These are phyloP conservation scores for Glaucidium brasilianum DNA, from an alignment of 2,113 vertebrate genomes.

Conservation along the genomic window DNA sequence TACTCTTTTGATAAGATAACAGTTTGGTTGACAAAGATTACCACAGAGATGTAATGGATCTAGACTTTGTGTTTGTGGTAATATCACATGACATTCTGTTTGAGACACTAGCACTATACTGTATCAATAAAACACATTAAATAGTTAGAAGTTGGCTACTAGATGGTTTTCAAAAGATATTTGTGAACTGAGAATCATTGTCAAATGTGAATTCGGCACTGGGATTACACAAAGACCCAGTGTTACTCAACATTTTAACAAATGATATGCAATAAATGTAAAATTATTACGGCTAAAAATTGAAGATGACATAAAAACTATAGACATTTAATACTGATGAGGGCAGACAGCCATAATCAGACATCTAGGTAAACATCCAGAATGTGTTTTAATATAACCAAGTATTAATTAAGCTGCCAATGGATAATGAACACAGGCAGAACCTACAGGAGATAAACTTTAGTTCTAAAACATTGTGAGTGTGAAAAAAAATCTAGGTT, in stretches of 20 bases:
- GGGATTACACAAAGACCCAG: background rate
- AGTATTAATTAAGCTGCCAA: background rate
- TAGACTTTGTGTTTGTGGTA: background rate
- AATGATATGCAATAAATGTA: background rate
- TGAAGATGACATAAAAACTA: background rate
- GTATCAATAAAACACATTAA: background rate
- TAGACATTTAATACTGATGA: background rate
- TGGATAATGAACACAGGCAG: background rate
- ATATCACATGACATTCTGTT: background rate
- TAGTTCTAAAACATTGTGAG: background rate
- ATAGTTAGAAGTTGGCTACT: background rate
- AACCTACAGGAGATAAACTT: background rate
- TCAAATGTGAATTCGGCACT: background rate
- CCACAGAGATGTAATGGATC: background rate
- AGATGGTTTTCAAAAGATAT: background rate
- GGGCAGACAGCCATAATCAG: background rate
- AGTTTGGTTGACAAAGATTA: background rate
- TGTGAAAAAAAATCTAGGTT: background rate
- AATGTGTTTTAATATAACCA: background rate
- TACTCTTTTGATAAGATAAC: background rate
- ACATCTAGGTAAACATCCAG: background rate
- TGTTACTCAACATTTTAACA: background rate
- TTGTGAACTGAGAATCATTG: background rate
- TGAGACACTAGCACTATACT: background rate
- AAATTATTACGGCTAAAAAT: background rate